phyloP scores from a whole-genome alignment of 2,888 invertebrate genomes.

The Leptinotarsa haldemani region DNA sequence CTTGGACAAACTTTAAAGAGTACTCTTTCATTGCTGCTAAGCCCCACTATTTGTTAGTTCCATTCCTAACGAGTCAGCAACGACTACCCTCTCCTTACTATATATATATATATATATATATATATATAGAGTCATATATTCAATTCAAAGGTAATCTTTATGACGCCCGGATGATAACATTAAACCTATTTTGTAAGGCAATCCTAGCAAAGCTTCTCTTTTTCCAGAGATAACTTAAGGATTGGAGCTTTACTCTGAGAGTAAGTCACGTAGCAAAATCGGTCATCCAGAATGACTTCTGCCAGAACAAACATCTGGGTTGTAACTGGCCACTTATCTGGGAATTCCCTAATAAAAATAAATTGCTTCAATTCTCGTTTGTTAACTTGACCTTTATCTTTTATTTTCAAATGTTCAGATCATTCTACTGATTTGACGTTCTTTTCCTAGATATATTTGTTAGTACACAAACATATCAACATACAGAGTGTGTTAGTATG shows the following conservation, averaged over 20 bases:
- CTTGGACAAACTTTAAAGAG: no score
- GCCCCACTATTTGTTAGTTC: no score
- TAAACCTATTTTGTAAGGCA: background rate
- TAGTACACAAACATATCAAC: no score
- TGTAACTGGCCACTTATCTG: conserved; percentile 42
- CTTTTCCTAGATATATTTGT: background rate
- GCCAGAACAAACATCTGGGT: conserved; percentile 44
- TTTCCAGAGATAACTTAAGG: background rate
- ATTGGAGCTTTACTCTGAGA: conserved; percentile 25
- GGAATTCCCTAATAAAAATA: conserved; percentile 36
- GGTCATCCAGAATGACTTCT: conserved; percentile 42
- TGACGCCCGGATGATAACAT: background rate
- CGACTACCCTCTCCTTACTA: no score
- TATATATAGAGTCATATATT: no score
- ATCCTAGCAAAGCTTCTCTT: background rate
- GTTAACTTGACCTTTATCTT: conserved; percentile 25
- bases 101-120: no score
- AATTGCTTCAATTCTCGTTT: conserved; percentile 33
- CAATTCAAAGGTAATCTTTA: no score
- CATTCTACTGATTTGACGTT: conserved; percentile 11
- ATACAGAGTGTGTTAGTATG: no score
- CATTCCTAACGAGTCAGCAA: no score
- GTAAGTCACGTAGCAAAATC: conserved; percentile 41
- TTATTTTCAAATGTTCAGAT: conserved; percentile 17
- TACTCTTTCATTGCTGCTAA: no score